phyloP scores from a whole-genome alignment of 1,140 invertebrate species.

The Polypedilum pembai region DNA sequence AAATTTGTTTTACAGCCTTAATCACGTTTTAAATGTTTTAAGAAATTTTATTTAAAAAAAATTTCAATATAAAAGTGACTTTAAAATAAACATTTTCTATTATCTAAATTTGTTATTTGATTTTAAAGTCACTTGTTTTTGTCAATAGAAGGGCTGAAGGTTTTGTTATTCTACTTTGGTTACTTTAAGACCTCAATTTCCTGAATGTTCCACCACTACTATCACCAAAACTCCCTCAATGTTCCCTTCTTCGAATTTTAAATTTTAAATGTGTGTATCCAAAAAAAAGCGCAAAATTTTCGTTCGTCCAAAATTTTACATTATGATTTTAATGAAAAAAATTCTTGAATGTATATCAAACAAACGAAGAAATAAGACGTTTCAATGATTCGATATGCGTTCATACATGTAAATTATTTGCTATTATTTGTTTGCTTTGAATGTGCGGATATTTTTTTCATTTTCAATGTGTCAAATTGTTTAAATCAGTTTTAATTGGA shows the following conservation, averaged over 20 bases:
- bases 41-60: slow-evolving; percentile 6
- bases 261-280: background rate
- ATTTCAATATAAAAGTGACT: background rate
- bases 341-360: background rate
- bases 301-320: background rate
- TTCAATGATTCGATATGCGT: background rate
- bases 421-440: background rate
- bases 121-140: background rate
- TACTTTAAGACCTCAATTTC: background rate
- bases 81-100: slow-evolving; percentile 3
- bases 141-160: background rate
- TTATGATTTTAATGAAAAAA: background rate
- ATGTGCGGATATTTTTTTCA: background rate
- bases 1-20: background rate
- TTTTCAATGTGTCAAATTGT: too few relatives aligned
- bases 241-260: background rate
- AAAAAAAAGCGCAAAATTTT: background rate
- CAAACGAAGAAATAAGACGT: background rate
- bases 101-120: background rate
- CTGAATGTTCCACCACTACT: background rate
- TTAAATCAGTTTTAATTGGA: too few relatives aligned
- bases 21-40: background rate
- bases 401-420: background rate
- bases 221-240: background rate
- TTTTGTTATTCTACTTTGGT: background rate